phyloP scores from a whole-genome alignment of 2,113 vertebrate species.

The Machaerirhynchus nigripectus region DNA sequence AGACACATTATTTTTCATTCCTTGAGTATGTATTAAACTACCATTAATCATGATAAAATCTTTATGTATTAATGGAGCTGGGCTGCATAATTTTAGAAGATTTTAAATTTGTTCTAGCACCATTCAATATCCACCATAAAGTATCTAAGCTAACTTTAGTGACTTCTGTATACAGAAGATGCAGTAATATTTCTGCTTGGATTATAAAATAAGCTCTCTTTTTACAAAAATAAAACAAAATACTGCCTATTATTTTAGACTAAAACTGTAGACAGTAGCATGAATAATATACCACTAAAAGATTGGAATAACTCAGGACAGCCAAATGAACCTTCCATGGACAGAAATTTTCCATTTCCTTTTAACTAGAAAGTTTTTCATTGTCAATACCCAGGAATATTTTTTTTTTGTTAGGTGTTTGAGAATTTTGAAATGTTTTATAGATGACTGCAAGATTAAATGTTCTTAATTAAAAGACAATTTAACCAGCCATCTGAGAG shows the following conservation, averaged over 20 bases:
- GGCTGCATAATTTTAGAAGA: background rate
- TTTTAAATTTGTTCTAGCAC: background rate
- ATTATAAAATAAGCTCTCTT: background rate
- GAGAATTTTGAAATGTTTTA: background rate
- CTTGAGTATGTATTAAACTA: background rate
- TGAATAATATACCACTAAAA: background rate
- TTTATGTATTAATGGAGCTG: background rate
- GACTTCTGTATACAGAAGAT: background rate
- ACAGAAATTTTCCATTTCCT: background rate
- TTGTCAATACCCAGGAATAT: background rate
- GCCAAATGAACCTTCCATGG: background rate
- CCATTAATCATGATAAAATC: background rate
- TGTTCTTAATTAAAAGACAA: background rate
- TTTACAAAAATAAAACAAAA: background rate
- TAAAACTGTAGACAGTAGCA: background rate
- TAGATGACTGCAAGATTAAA: background rate
- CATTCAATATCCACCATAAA: background rate
- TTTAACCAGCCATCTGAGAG: background rate
- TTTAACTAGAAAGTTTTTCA: background rate
- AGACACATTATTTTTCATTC: constrained; percentile 9
- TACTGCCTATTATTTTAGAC: background rate
- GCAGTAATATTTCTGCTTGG: background rate
- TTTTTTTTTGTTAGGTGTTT: no score
- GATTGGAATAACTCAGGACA: background rate
- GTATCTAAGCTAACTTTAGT: background rate